phyloP scores from a whole-genome alignment of 2,888 invertebrate genomes.

The Choristoneura rosaceana region DNA sequence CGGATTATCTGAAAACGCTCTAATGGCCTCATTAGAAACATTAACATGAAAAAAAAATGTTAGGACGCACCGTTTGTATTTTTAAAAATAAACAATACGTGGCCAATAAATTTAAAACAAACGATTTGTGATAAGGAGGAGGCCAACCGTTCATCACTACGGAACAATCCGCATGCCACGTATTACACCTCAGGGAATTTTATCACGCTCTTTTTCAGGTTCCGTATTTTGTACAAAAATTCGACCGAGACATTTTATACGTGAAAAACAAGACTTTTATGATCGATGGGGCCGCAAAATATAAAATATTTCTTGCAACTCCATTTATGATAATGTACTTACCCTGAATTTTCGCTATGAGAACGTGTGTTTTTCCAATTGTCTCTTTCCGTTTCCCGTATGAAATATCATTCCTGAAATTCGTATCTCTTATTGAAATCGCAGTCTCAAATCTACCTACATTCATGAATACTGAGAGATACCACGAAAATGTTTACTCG shows the following conservation, averaged over 20 bases:
- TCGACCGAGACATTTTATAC: conserved; percentile 21
- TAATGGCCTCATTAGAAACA: neutral
- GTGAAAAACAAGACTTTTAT: conserved; percentile 19
- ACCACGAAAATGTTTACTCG: conserved; percentile 24
- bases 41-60: neutral
- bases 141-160: conserved; percentile 21
- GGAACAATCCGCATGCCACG: conserved; percentile 14
- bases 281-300: conserved; percentile 34
- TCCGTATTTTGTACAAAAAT: conserved; percentile 10
- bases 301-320: conserved; percentile 24
- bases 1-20: no score
- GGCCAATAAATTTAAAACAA: conserved; percentile 4
- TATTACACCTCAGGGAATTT: conserved; percentile 34
- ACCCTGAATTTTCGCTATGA: conserved; percentile 16
- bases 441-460: conserved; percentile 10
- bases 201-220: conserved; percentile 16
- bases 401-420: conserved; percentile 8
- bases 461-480: conserved; percentile 30
- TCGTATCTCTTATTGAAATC: conserved; percentile 36
- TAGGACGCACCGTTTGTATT: neutral
- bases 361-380: conserved; percentile 13
- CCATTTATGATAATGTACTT: conserved; percentile 10
- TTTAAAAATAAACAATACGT: neutral
- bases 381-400: conserved; percentile 14
- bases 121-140: conserved; percentile 12